Conservation (phyloP, 37 sponge, comb jelly and placozoan genomes). For the Chondrosia reniformis region DNA sequence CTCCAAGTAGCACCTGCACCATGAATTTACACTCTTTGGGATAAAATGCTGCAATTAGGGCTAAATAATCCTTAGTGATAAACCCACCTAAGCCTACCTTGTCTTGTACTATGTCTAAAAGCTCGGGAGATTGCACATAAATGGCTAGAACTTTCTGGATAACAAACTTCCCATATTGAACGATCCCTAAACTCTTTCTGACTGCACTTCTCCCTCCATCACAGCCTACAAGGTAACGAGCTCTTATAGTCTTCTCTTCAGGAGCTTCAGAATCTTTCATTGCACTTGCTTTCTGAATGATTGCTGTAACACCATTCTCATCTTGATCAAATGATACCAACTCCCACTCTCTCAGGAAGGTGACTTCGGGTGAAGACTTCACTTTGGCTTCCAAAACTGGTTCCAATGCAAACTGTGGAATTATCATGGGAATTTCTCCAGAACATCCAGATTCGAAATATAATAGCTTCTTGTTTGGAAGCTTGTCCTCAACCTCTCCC, state of each 20-base stretch:
- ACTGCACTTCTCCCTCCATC: too few relatives aligned
- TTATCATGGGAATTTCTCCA: not conserved
- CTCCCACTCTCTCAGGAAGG: not conserved
- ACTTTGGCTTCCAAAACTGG: not conserved
- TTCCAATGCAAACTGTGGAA: not conserved
- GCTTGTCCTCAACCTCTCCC: not conserved
- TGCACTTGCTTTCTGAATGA: too few relatives aligned
- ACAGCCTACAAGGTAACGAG: slow-evolving; percentile 40
- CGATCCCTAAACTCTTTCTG: slow-evolving; percentile 39
- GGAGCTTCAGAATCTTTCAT: too few relatives aligned
- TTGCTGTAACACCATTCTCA: not conserved
- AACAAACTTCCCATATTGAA: slow-evolving; percentile 53
- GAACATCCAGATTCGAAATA: not conserved
- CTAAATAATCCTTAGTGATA: not conserved
- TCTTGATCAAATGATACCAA: not conserved
- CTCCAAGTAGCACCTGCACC: slow-evolving; percentile 16
- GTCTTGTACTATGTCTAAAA: slow-evolving; percentile 9
- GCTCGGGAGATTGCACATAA: slow-evolving; percentile 43
- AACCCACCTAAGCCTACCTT: slow-evolving; percentile 13
- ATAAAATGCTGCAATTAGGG: slow-evolving; percentile 18
- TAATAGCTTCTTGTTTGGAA: too few relatives aligned
- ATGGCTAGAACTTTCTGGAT: slow-evolving; percentile 43
- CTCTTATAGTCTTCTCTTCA: slow-evolving; percentile 31
- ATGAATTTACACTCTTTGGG: slow-evolving; percentile 18
- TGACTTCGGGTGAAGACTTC: not conserved